Conservation (phyloP, 1,140 invertebrate genomes). For the Samia ricini region DNA sequence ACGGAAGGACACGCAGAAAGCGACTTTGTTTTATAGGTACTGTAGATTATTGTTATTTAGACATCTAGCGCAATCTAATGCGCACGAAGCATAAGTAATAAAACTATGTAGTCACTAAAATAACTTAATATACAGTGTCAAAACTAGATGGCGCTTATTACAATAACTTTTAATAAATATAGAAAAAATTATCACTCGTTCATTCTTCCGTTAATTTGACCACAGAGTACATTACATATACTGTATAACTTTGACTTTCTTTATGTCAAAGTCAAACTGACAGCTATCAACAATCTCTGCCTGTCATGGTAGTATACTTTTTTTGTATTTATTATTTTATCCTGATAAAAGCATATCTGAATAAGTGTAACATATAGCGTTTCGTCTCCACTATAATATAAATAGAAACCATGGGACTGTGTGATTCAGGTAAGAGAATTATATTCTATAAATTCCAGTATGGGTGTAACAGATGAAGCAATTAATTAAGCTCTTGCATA, state of each 20-base stretch:
- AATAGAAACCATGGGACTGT: constrained; percentile 51
- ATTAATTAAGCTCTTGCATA: constrained; percentile 52
- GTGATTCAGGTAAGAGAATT: constrained; percentile 55
- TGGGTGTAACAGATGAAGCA: constrained; percentile 51
- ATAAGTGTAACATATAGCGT: not conserved
- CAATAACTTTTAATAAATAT: not conserved
- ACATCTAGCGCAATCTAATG: too few species aligned
- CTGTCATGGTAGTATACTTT: not conserved
- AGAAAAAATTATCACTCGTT: constrained; percentile 7
- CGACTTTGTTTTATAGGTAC: too few species aligned
- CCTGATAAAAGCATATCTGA: not conserved
- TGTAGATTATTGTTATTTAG: too few species aligned
- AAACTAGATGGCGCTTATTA: not conserved
- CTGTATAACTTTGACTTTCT: too few species aligned
- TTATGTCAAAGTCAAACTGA: not conserved
- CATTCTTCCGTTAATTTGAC: constrained; percentile 8
- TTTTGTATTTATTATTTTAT: not conserved
- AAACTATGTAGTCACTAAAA: too few species aligned
- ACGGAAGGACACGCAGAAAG: too few species aligned
- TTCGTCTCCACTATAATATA: not conserved
- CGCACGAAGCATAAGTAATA: too few species aligned
- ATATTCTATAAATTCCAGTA: constrained; percentile 12
- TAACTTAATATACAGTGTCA: not conserved
- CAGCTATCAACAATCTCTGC: not conserved
- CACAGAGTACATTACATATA: too few species aligned